Evolutionary conservation across 1,140 invertebrate species (phyloP).

Genomic region (Drosophila equinoxialis): DNA sequence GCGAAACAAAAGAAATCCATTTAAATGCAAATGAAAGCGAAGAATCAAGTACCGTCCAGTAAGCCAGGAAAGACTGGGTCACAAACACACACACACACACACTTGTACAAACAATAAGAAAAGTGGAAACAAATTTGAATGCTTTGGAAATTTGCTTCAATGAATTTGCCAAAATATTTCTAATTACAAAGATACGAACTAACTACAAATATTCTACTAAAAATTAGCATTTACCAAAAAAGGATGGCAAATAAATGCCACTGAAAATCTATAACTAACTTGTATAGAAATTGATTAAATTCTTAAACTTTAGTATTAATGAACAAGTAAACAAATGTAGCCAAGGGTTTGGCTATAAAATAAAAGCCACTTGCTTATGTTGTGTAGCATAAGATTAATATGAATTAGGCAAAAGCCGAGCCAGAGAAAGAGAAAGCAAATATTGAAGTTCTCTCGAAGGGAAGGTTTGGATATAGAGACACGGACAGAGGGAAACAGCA

Average conservation of each 20-base stretch:
- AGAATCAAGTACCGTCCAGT: constrained; percentile 29
- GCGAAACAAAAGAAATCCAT: constrained; percentile 57
- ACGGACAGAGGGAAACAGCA: neutral
- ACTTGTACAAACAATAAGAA: neutral
- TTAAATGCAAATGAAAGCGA: constrained; percentile 62
- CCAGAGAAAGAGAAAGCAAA: neutral
- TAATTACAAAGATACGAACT: neutral
- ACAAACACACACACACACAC: neutral
- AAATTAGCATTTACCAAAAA: neutral
- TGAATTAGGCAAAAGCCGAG: neutral
- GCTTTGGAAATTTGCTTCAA: constrained; percentile 12
- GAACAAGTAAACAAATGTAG: too few relatives aligned
- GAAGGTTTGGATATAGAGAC: too few relatives aligned
- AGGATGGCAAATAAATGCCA: neutral
- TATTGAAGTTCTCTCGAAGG: neutral
- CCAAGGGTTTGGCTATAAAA: too few relatives aligned
- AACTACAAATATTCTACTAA: neutral
- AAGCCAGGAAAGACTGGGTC: neutral
- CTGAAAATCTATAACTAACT: too few relatives aligned
- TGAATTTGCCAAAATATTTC: constrained; percentile 15
- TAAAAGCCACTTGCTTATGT: neutral
- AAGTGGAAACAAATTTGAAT: constrained; percentile 27
- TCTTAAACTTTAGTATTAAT: too few relatives aligned
- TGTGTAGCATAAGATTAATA: neutral
- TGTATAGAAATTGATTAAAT: too few relatives aligned